phyloP scores from a whole-genome alignment of 2,113 vertebrate species.

The Brevimyrus niger region DNA sequence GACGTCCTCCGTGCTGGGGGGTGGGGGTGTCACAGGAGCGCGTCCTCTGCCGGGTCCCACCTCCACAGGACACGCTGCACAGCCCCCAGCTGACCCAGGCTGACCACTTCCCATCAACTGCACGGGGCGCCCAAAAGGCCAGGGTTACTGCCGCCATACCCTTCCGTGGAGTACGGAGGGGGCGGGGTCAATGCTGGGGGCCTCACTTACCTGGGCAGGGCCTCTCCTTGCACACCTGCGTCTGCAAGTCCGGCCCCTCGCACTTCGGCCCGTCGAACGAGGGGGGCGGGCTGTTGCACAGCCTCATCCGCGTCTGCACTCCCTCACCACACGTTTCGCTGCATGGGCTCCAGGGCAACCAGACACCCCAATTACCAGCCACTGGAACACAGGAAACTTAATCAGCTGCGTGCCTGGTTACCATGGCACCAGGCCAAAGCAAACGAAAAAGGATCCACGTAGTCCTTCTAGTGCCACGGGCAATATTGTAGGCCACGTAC shows the following conservation, averaged over 20 bases:
- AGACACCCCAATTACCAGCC: constrained; percentile 77
- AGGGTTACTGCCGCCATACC: background rate
- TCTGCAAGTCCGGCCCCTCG: constrained; percentile 70
- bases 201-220: constrained; percentile 81
- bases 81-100: constrained; percentile 80
- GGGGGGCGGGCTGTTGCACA: constrained; percentile 79
- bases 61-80: constrained; percentile 84
- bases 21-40: constrained; percentile 76
- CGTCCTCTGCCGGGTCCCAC: constrained; percentile 76
- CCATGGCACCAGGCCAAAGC: background rate
- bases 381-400: constrained; percentile 57
- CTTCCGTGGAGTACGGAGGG: background rate
- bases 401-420: background rate
- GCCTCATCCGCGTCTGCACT: constrained; percentile 68
- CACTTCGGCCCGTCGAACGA: constrained; percentile 69
- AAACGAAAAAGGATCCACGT: background rate
- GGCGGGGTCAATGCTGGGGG: background rate
- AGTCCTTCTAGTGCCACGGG: background rate
- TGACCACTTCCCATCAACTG: constrained; percentile 91
- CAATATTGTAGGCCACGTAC: constrained; percentile 48
- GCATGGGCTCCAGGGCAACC: constrained; percentile 82
- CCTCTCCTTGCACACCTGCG: constrained; percentile 76
- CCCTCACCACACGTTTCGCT: constrained; percentile 82
- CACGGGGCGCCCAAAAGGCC: constrained; percentile 7
- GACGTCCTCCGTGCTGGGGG: constrained; percentile 73